Percentiles rank a stretch among this genome's conserved stretches.
phyloP scores from a whole-genome alignment of 1,140 invertebrate species.

The Hycleus cichorii region DNA sequence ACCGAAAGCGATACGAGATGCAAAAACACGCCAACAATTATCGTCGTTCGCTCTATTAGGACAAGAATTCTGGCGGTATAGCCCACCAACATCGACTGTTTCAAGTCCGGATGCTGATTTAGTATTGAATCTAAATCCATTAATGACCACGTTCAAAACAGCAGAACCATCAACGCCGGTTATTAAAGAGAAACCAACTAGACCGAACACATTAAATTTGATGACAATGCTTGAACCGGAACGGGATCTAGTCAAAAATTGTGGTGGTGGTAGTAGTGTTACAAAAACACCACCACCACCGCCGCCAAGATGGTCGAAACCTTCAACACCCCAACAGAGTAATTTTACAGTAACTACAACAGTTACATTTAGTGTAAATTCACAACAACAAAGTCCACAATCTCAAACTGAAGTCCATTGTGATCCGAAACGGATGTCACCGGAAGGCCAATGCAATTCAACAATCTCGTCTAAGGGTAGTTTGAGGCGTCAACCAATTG shows the following conservation, averaged over 20 bases:
- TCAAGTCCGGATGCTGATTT: conserved; percentile 60
- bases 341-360: conserved; percentile 77
- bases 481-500: conserved; percentile 35
- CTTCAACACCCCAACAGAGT: conserved; percentile 53
- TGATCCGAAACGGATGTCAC: conserved; percentile 45
- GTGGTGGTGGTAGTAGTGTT: not conserved
- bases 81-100: conserved; percentile 41
- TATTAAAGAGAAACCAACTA: conserved; percentile 60
- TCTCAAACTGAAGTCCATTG: conserved; percentile 28
- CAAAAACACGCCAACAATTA: conserved; percentile 81
- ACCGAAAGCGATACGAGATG: conserved; percentile 74
- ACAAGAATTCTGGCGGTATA: conserved; percentile 74
- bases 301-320: conserved; percentile 57
- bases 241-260: not conserved
- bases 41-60: conserved; percentile 83
- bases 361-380: conserved; percentile 70
- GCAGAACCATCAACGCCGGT: conserved; percentile 45
- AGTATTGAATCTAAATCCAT: conserved; percentile 66
- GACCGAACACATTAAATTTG: conserved; percentile 73
- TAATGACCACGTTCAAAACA: conserved; percentile 57
- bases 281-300: conserved; percentile 52
- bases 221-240: conserved; percentile 41
- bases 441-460: conserved; percentile 46
- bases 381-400: conserved; percentile 34
- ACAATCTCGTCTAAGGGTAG: conserved; percentile 46